phyloP scores from a whole-genome alignment of 92 coral and sea anemone genomes.

The Parazoanthus atlanticus region DNA sequence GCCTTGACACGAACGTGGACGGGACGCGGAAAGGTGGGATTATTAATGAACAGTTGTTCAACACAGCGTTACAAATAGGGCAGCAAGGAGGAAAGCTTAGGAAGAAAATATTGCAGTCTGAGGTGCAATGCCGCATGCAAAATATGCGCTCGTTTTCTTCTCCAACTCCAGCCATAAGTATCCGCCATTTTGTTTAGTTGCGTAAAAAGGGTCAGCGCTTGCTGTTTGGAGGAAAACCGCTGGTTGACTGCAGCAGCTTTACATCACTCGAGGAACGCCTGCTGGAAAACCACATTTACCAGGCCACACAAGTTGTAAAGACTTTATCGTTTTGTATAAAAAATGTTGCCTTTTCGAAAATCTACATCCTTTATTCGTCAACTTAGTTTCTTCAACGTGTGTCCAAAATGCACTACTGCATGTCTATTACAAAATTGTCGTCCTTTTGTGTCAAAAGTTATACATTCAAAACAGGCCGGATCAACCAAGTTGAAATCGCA shows the following conservation, averaged over 20 bases:
- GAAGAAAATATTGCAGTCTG: conserved; percentile 51
- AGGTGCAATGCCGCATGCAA: conserved; percentile 60
- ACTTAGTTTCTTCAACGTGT: background rate
- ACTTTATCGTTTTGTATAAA: background rate
- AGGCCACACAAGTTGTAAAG: background rate
- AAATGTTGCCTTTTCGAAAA: conserved; percentile 21
- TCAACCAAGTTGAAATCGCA: background rate
- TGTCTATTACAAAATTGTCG: background rate
- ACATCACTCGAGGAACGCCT: conserved; percentile 26
- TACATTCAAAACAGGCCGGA: background rate
- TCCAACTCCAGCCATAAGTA: background rate
- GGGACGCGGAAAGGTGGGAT: conserved; percentile 64
- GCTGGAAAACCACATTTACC: background rate
- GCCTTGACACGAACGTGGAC: conserved; percentile 43
- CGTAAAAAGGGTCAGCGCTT: conserved; percentile 6
- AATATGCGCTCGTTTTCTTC: background rate
- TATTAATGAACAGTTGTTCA: conserved; percentile 36
- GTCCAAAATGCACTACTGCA: background rate
- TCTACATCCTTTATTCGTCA: background rate
- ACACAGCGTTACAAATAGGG: conserved; percentile 44
- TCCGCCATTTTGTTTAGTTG: conserved; percentile 53
- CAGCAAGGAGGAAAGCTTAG: conserved; percentile 50
- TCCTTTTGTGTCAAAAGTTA: background rate
- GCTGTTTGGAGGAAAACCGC: conserved; percentile 26
- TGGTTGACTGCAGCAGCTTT: background rate